Evolutionary conservation across 2,888 invertebrate genomes (phyloP).

Genomic region (Zhengitettix transpicula): DNA sequence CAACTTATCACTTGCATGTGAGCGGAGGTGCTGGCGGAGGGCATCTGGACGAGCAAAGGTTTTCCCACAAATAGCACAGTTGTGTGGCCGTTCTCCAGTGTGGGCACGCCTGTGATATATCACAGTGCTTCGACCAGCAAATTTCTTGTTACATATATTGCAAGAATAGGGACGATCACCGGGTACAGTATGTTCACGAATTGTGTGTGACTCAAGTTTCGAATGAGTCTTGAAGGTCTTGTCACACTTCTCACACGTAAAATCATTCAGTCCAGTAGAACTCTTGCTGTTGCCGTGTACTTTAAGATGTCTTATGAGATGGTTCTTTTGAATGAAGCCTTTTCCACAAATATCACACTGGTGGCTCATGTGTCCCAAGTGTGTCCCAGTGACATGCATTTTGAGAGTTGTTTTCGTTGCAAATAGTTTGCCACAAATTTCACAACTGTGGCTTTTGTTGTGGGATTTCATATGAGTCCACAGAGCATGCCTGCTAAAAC

Average conservation of each 20-base stretch:
- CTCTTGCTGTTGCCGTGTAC: background rate
- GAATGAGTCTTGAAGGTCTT: conserved; percentile 5
- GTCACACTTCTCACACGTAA: conserved; percentile 7
- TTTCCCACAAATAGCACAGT: conserved; percentile 15
- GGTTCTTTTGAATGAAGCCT: conserved; percentile 8
- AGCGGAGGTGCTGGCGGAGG: conserved; percentile 14
- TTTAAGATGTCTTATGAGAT: conserved; percentile 12
- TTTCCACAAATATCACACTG: conserved; percentile 12
- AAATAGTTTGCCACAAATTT: conserved; percentile 7
- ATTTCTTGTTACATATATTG: conserved; percentile 11
- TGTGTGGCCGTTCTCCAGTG: conserved; percentile 16
- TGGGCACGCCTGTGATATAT: conserved; percentile 13
- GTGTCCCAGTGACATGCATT: conserved; percentile 6
- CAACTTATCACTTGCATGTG: conserved; percentile 13
- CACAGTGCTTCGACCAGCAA: conserved; percentile 9
- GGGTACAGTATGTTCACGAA: conserved; percentile 2
- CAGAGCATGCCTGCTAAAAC: conserved; percentile 14
- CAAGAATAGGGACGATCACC: conserved; percentile 8
- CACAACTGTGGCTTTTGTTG: conserved; percentile 9
- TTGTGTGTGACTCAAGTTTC: conserved; percentile 7
- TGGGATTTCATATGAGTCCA: conserved; percentile 15
- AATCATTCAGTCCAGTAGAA: background rate
- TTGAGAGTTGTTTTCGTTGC: conserved; percentile 7
- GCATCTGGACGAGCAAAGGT: conserved; percentile 14
- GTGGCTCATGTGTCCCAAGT: conserved; percentile 6